Evolutionary conservation across 2,888 invertebrate genomes (phyloP).

Genomic region (Ichneumon xanthorius): DNA sequence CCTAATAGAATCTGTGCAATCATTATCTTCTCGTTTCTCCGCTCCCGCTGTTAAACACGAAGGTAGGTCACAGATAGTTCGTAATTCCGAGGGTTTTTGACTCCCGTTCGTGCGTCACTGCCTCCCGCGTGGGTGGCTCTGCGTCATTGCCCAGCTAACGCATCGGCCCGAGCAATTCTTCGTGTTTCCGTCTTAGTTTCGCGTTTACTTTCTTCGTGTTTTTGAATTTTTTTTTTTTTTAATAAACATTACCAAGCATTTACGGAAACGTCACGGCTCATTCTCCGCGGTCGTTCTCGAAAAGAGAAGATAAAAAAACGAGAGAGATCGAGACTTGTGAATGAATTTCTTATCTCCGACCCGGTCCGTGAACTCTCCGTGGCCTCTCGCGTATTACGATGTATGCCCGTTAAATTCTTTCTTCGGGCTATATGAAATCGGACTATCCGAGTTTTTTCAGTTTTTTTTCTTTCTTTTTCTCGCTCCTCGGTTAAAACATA

Average conservation of each 20-base stretch:
- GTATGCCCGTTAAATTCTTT: constrained; percentile 36
- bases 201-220: constrained; percentile 17
- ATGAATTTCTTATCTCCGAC: constrained; percentile 81
- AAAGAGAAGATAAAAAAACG: not conserved
- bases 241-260: constrained; percentile 26
- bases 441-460: not conserved
- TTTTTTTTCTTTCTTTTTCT: constrained; percentile 13
- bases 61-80: constrained; percentile 49
- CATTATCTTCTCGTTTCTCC: not conserved
- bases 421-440: constrained; percentile 8
- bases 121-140: constrained; percentile 62
- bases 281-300: not conserved
- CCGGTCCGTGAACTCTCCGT: constrained; percentile 75
- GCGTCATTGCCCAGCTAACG: constrained; percentile 73
- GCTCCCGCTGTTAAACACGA: constrained; percentile 4
- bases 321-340: constrained; percentile 72
- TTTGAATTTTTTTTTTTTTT: not conserved
- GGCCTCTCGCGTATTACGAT: constrained; percentile 46
- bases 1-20: not conserved
- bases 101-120: constrained; percentile 65
- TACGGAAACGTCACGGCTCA: not conserved
- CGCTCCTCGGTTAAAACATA: constrained; percentile 9
- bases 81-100: constrained; percentile 30
- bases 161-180: constrained; percentile 69
- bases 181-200: constrained; percentile 33